Percentiles rank a stretch among this genome's conserved stretches.
phyloP scores from a whole-genome alignment of 92 coral and sea anemone genomes.

The Palythoa heliodiscus region DNA sequence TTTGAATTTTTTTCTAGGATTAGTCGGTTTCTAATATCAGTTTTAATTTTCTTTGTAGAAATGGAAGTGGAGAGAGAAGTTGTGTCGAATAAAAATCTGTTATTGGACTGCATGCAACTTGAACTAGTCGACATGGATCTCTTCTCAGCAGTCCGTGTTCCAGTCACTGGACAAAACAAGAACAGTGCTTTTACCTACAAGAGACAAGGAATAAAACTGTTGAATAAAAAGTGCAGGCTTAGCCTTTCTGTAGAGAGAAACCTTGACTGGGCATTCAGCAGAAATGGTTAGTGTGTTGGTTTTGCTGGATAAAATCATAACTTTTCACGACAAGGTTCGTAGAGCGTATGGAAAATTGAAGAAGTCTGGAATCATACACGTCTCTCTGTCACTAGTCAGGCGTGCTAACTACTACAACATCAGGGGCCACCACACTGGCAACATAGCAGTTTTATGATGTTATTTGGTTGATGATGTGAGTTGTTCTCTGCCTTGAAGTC shows the following conservation, averaged over 20 bases:
- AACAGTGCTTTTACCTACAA: conserved; percentile 67
- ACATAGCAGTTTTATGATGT: too few relatives aligned
- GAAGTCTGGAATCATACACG: too few relatives aligned
- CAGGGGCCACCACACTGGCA: too few relatives aligned
- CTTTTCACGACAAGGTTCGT: too few relatives aligned
- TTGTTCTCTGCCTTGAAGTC: too few relatives aligned
- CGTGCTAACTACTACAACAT: too few relatives aligned
- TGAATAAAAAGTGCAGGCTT: conserved; percentile 89
- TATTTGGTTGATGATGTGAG: too few relatives aligned
- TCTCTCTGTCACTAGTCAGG: too few relatives aligned
- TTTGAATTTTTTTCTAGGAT: neutral
- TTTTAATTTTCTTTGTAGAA: conserved; percentile 9
- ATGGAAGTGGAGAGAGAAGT: conserved; percentile 36
- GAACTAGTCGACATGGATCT: conserved; percentile 95
- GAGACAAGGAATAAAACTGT: conserved; percentile 86
- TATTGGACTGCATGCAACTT: conserved; percentile 92
- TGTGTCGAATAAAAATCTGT: conserved; percentile 32
- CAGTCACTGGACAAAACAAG: conserved; percentile 51
- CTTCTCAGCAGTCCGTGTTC: conserved; percentile 85
- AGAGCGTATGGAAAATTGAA: too few relatives aligned
- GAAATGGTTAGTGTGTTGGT: conserved; percentile 68
- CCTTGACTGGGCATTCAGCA: conserved; percentile 96
- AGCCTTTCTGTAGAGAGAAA: conserved; percentile 89
- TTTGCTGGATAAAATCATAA: neutral
- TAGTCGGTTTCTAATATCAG: neutral